Evolutionary conservation across 2,888 invertebrate species (phyloP).

Genomic region (Gonocerus acuteangulatus): DNA sequence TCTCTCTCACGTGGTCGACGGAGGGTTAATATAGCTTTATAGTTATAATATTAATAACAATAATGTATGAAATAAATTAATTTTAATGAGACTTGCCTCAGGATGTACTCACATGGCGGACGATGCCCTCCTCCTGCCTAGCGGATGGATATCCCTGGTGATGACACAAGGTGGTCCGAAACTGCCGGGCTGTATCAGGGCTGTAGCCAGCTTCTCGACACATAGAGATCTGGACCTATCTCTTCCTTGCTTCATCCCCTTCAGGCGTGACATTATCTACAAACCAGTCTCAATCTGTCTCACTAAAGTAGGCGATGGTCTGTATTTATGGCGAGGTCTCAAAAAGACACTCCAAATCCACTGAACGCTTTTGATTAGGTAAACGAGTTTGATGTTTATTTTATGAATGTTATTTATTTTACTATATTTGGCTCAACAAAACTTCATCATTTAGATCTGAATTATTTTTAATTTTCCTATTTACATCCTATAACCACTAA

Average conservation of each 20-base stretch:
- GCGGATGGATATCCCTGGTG: conserved; percentile 39
- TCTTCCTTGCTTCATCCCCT: conserved; percentile 28
- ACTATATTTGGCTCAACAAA: too few species aligned
- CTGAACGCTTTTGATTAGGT: too few species aligned
- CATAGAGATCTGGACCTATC: conserved; percentile 44
- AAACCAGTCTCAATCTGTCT: not conserved
- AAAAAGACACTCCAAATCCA: not conserved
- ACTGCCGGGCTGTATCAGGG: conserved; percentile 39
- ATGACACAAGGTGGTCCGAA: conserved; percentile 39
- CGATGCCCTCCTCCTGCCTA: conserved; percentile 41
- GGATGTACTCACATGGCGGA: conserved; percentile 41
- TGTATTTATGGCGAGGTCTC: not conserved
- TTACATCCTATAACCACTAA: too few species aligned
- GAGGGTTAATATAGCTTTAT: too few species aligned
- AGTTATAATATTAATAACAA: too few species aligned
- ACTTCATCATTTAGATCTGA: too few species aligned
- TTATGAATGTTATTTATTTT: too few species aligned
- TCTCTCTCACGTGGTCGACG: too few species aligned
- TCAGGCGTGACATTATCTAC: conserved; percentile 16
- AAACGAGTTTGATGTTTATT: too few species aligned
- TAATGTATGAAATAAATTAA: too few species aligned
- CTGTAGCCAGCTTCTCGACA: conserved; percentile 41
- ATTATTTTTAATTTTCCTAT: too few species aligned
- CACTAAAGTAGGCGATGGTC: not conserved
- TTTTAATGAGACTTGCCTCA: not conserved